Base-by-base conservation (phyloP, 1,140 invertebrate species). In the Cyclina sinensis region DNA sequence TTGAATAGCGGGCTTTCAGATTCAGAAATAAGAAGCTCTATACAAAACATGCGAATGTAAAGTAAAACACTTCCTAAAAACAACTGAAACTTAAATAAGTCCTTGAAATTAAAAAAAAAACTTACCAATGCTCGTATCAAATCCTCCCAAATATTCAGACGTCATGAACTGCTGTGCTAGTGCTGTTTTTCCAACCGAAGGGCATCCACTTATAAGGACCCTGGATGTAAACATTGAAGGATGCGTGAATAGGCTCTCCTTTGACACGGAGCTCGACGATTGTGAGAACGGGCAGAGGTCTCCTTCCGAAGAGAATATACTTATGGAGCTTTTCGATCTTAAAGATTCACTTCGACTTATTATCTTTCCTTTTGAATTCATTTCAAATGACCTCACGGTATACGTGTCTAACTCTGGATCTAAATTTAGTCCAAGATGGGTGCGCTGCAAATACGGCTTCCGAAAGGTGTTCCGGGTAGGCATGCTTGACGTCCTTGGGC, bases 111-210 rank as follows among this genome's bases (percentile, higher is more conserved):
- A n/a, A n/a, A n/a, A n/a, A n/a, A n/a, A n/a, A n/a, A 32, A 80
- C 78, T 48, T 24, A 76, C 73, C 73, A 27, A 51, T 32, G 27
- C 73, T 93, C 0, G 98, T 97, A 94, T 98, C 98, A 94, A 98
- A 98, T 0, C 98, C 98, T 94, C 98, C 98, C 97, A 99, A 98
- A 93, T 98, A 98, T 93, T 99, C 98, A 62, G 98, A 98, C 2
- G 98, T 98, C 97, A 98, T 98, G 93, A 99, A 99, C 94, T 99
- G 98, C 2, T 97, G 98, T 0, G 98, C 97, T 5, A 99, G 95
- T 0, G 98, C 97, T 0, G 98, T 98, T 95, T 99, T 99, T 0
- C 98, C 98, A 62, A 98, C 98, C 0, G 98, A 98, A 0, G 97
- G 96, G 91, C 98, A 97, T 0, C 98, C 98, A 30, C 99, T 95